Evolutionary conservation across 1,140 invertebrate genomes (phyloP), one percentile per base, ranked within the genome.

Genomic region (Anastatus disparis): DNA sequence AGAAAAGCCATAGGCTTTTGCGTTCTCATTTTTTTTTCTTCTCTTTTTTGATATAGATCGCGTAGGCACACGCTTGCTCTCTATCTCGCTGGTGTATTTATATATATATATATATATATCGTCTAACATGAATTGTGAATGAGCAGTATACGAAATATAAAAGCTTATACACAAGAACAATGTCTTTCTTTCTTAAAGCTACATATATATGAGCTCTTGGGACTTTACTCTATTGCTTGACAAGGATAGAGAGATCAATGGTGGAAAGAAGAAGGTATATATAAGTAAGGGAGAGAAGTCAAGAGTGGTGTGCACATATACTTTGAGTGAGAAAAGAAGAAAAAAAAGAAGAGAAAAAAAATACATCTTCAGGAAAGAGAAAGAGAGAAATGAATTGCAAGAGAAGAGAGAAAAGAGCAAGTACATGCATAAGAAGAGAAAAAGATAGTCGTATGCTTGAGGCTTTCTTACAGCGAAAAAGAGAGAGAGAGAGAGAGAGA

Each of bases 311-410:
- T 13, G 22, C 38, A n/a, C 63, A n/a, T 55, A 66, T 40, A 31
- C 17, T 62, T 42, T 31, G n/a, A 0, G 52, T 12, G 52, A 52
- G 71, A 76, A 75, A 74, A 74, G 68, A 59, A 20, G 50, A 73
- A 53, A 52, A 46, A 31, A 29, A 42, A 66, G 46, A 61, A 53
- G 75, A 70, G 35, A 70, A 77, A 42, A 40, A 35, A 59, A 44
- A 38, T 50, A 31, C 46, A 17, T 48, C 68, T 58, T 63, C 65
- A 71, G 75, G 73, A 74, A 72, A 69, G 73, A 71, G 73, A 66
- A 66, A 70, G 44, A 38, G 46, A 27, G 71, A 59, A 64, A 48
- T 56, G 65, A 70, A 71, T 68, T 76, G 74, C 74, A 72, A 72
- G 71, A 72, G 73, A 55, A 64, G 68, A 44, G 35, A 6, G 58